Conservation (phyloP, 1,140 invertebrate genomes). For the Diabrotica virgifera region DNA sequence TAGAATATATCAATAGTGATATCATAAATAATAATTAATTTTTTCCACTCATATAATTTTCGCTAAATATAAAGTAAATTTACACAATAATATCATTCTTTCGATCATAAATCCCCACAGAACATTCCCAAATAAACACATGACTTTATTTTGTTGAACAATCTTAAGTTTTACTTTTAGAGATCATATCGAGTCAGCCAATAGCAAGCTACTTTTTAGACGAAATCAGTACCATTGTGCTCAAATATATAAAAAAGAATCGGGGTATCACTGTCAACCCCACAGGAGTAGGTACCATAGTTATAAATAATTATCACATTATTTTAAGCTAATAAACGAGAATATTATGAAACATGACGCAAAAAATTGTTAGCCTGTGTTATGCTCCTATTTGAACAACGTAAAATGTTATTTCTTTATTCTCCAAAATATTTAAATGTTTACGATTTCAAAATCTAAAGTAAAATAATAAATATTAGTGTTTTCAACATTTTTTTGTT, state of each 20-base stretch:
- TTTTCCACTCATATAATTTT: not conserved
- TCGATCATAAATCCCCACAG: not conserved
- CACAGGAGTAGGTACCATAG: constrained; percentile 12
- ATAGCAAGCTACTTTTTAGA: constrained; percentile 20
- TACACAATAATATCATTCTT: not conserved
- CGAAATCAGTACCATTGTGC: constrained; percentile 21
- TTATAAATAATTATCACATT: constrained; percentile 22
- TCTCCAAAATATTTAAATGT: not conserved
- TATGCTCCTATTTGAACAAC: constrained; percentile 6
- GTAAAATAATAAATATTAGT: not conserved
- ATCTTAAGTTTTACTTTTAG: constrained; percentile 14
- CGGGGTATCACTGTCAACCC: constrained; percentile 6
- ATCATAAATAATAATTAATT: not conserved
- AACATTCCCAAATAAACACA: constrained; percentile 1
- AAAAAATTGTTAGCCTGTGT: constrained; percentile 4
- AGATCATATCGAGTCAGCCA: constrained; percentile 22
- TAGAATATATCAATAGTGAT: not conserved
- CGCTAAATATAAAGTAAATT: not conserved
- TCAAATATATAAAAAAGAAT: constrained; percentile 17
- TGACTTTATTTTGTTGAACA: constrained; percentile 9
- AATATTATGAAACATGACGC: constrained; percentile 13
- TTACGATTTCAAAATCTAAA: not conserved
- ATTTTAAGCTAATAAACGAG: constrained; percentile 22
- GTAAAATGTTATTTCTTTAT: not conserved
- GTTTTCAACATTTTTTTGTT: not conserved